phyloP scores from a whole-genome alignment of 2,888 invertebrate species.

The Formica aserva region DNA sequence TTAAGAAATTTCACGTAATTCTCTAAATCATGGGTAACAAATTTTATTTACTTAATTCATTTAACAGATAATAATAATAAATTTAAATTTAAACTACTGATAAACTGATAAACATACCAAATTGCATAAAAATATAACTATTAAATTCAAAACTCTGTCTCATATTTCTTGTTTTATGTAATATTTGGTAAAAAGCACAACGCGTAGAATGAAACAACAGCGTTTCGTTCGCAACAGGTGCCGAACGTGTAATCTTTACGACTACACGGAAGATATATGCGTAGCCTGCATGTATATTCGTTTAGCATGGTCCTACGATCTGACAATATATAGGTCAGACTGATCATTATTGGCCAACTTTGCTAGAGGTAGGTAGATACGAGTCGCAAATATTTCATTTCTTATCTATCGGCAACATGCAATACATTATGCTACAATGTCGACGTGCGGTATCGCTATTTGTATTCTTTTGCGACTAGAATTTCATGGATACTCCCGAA shows the following conservation, averaged over 20 bases:
- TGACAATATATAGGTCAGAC: conserved; percentile 44
- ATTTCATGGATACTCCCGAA: conserved; percentile 7
- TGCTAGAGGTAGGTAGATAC: conserved; percentile 37
- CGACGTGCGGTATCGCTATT: conserved; percentile 35
- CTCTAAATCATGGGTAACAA: background rate
- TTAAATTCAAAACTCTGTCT: background rate
- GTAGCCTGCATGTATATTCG: background rate
- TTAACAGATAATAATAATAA: background rate
- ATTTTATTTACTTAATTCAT: background rate
- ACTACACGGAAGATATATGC: conserved; percentile 4
- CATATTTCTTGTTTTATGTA: background rate
- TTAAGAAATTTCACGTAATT: background rate
- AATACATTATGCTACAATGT: conserved; percentile 59
- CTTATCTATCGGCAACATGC: conserved; percentile 64
- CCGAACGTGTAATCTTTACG: conserved; percentile 14
- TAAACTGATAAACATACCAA: background rate
- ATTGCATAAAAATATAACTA: background rate
- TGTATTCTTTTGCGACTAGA: conserved; percentile 57
- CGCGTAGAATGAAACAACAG: background rate
- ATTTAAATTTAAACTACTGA: background rate
- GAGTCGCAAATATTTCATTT: conserved; percentile 65
- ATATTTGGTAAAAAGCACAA: background rate
- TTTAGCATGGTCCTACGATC: background rate
- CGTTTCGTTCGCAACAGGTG: conserved; percentile 60
- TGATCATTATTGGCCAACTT: conserved; percentile 56